A percentile compares a stretch with the other conserved stretches of the same genome.
phyloP scores from a whole-genome alignment of 2,797 vertebrate species.

The Ceryle rudis region DNA sequence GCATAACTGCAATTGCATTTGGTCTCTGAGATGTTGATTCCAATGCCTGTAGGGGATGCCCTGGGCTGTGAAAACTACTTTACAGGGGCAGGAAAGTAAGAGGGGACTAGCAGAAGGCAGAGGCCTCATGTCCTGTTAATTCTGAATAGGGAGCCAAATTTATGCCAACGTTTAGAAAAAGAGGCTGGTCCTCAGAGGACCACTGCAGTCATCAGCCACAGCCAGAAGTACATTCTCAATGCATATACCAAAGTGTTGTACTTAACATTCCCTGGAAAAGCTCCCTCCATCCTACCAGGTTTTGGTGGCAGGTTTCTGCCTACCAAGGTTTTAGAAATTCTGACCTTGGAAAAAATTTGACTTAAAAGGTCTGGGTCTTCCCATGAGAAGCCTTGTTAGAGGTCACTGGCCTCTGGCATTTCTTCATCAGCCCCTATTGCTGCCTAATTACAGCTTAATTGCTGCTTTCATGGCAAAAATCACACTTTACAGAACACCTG shows the following conservation, averaged over 20 bases:
- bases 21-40: neutral
- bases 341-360: neutral
- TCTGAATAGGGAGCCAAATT: neutral
- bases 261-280: neutral
- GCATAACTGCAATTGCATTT: neutral
- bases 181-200: neutral
- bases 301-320: neutral
- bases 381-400: neutral
- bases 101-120: neutral
- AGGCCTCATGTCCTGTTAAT: neutral
- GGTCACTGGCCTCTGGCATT: neutral
- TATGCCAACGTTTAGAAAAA: neutral
- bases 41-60: neutral
- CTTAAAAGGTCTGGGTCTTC: neutral
- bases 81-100: rapidly evolving
- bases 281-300: neutral
- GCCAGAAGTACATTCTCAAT: neutral
- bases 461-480: neutral
- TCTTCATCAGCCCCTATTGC: neutral
- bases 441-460: neutral
- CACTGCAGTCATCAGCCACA: neutral
- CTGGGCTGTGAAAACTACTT: neutral
- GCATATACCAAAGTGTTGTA: neutral
- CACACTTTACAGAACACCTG: neutral
- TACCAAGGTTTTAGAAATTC: neutral